Evolutionary conservation across 1,140 invertebrate species (phyloP), one percentile per base, ranked within the genome.

Genomic region (Orius laevigatus): DNA sequence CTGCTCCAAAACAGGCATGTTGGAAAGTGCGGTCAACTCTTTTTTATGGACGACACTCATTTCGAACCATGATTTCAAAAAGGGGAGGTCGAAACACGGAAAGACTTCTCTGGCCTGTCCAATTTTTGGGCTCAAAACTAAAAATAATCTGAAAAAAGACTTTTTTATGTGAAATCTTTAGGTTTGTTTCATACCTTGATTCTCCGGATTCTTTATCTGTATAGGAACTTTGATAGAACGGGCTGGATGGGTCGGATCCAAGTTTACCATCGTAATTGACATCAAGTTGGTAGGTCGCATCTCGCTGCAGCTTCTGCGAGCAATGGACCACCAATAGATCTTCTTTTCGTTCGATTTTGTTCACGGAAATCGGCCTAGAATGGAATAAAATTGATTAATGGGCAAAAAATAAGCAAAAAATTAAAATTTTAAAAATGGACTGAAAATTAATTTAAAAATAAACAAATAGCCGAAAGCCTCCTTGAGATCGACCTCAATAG

Each of bases 51-150:
- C 69, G 1, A 85, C 69, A 12, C 69, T 76, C 0, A 84, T 62
- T 33, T 72, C 67, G 57, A 82, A 79, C 1, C 73, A 74, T 0
- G 75, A 73, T 66, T 94, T 95, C 53, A 84, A 75, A 1, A 65
- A 71, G 0, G 91, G 89, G 59, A 94, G 86, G 62, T 96, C 90
- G 63, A 93, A 91, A 60, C 89, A 93, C 0, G 92, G 92, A 62
- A 95, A 94, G 43, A 89, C 72, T 25, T 74, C 72, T 16, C 86
- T 69, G 0, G 89, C 89, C 61, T 86, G 76, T 48, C 82, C 84
- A 0, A 84, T 77, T 49, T 85, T 74, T 49, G 94, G 69, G 58
- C 88, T 78, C 1, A 85, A 84, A 0, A 74, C 81, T 2, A 81
- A 65, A 54, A 79, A 70, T 56, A 66, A 72, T 53, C 74, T 76